Evolutionary conservation across 2,797 vertebrate species (phyloP).

Genomic region (Hoplostethus atlanticus): DNA sequence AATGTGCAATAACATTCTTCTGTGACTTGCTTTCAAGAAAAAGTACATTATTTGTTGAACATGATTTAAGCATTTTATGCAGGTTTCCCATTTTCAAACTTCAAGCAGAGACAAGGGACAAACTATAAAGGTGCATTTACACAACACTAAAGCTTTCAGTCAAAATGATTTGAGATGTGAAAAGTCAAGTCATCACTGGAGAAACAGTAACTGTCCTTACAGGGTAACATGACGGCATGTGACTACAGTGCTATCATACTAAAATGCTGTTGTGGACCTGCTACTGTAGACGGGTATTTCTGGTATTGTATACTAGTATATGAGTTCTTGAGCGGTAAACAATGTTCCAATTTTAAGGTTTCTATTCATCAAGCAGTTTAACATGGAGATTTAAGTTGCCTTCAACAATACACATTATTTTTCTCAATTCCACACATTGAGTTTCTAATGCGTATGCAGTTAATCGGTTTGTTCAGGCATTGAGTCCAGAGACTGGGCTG

Average conservation of each 20-base stretch:
- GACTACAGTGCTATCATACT: background rate
- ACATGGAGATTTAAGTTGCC: background rate
- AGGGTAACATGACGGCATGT: background rate
- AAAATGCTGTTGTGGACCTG: background rate
- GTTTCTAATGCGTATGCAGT: background rate
- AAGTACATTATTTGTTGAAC: background rate
- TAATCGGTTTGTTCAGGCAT: constrained; percentile 6
- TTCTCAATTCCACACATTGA: background rate
- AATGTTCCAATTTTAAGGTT: background rate
- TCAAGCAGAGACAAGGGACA: background rate
- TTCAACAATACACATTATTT: background rate
- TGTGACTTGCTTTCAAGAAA: constrained; percentile 16
- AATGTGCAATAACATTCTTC: background rate
- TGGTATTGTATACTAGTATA: background rate
- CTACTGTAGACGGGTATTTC: background rate
- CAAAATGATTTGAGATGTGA: background rate
- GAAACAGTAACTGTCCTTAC: background rate
- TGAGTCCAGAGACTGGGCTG: constrained; percentile 23
- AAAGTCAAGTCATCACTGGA: background rate
- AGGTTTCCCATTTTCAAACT: background rate
- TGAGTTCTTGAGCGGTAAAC: background rate
- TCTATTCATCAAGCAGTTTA: constrained; percentile 1
- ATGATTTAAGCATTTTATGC: background rate
- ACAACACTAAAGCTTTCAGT: background rate
- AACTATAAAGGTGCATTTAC: background rate